A percentile compares a stretch with the other conserved stretches of the same genome.
phyloP scores from a whole-genome alignment of 2,888 invertebrate species.

The Drosophila putrida region DNA sequence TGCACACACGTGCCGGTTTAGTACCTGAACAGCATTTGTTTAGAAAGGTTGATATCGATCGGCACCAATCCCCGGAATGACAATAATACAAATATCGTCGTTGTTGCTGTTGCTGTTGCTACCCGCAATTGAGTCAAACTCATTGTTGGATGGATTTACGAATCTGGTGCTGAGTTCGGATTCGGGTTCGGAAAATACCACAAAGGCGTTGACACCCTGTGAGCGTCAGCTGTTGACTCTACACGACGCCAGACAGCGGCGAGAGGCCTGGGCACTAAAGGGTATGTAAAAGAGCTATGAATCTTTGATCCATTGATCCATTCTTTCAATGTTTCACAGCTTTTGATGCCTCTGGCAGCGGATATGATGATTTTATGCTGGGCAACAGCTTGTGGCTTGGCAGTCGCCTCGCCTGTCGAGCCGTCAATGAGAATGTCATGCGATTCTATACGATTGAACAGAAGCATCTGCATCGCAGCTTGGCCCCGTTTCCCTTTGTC shows the following conservation, averaged over 20 bases:
- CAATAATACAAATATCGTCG: background rate
- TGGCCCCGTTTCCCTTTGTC: slow-evolving; percentile 47
- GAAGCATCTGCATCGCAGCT: slow-evolving; percentile 10
- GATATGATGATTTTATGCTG: slow-evolving; percentile 42
- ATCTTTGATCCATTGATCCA: background rate
- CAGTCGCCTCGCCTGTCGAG: slow-evolving; percentile 41
- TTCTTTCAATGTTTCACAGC: slow-evolving; percentile 29
- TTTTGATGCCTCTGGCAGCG: slow-evolving; percentile 56
- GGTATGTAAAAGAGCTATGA: slow-evolving; percentile 25
- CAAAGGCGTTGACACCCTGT: slow-evolving; percentile 23
- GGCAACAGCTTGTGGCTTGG: slow-evolving; percentile 53
- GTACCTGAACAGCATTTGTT: background rate
- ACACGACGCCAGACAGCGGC: slow-evolving; percentile 12
- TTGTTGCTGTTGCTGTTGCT: slow-evolving; percentile 9
- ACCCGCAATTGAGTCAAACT: slow-evolving; percentile 2
- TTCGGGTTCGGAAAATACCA: background rate
- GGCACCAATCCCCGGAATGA: background rate
- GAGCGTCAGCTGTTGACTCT: slow-evolving; percentile 35
- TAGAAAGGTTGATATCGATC: background rate
- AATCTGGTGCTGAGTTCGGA: background rate
- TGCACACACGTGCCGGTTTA: background rate
- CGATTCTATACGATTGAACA: slow-evolving; percentile 4
- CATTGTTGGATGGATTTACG: slow-evolving; percentile 39
- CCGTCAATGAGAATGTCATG: slow-evolving; percentile 35
- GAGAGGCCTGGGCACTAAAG: slow-evolving; percentile 50